phyloP scores from a whole-genome alignment of 2,797 vertebrate genomes.

The Sylvia borin region DNA sequence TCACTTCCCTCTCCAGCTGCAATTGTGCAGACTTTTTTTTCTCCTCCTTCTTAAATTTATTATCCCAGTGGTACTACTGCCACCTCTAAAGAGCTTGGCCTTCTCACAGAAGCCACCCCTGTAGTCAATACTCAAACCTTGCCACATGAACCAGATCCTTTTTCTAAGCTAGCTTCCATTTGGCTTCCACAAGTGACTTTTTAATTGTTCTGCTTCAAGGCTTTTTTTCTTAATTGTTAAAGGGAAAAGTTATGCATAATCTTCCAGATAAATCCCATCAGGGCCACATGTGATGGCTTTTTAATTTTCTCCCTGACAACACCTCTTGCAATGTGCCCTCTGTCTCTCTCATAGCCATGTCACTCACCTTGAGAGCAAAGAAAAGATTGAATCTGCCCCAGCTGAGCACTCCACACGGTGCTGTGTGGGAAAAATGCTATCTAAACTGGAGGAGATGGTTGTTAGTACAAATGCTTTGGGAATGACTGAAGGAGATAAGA shows the following conservation, averaged over 20 bases:
- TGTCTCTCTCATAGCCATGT: neutral
- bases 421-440: neutral
- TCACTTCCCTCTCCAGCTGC: neutral
- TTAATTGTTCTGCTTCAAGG: neutral
- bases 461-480: neutral
- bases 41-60: rapidly evolving
- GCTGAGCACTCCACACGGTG: neutral
- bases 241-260: neutral
- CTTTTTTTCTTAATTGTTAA: neutral
- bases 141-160: neutral
- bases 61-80: neutral
- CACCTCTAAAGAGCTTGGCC: neutral
- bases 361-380: neutral
- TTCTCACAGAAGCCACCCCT: neutral
- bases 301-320: conserved; percentile 13
- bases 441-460: neutral
- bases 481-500: neutral
- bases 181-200: neutral
- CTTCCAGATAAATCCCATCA: neutral
- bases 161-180: neutral
- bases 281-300: neutral
- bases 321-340: neutral
- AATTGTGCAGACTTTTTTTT: neutral
- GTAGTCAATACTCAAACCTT: neutral
- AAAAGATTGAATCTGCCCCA: neutral